phyloP scores from a whole-genome alignment of 2,797 vertebrate genomes.

The Phoebastria nigripes region DNA sequence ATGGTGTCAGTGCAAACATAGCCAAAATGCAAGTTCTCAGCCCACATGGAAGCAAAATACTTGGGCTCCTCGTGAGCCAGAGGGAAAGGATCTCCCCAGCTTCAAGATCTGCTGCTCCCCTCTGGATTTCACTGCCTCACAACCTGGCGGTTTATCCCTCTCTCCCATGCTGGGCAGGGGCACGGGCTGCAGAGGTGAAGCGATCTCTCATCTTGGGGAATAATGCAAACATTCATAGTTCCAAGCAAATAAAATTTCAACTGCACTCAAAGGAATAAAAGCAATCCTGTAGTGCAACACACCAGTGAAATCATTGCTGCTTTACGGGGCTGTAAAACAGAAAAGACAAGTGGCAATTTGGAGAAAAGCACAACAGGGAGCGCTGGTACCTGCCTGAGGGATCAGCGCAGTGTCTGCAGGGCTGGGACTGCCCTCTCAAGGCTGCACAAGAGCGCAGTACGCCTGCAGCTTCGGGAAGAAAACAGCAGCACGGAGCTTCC shows the following conservation, averaged over 20 bases:
- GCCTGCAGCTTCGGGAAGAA: too few relatives aligned
- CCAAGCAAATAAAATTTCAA: not conserved
- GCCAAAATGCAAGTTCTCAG: not conserved
- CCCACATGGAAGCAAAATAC: not conserved
- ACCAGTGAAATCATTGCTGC: not conserved
- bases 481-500: not conserved
- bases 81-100: not conserved
- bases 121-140: not conserved
- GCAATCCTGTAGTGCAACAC: not conserved
- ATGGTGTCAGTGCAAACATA: not conserved
- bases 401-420: not conserved
- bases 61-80: not conserved
- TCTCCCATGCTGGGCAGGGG: not conserved
- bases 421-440: conserved; percentile 20
- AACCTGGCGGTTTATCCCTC: not conserved
- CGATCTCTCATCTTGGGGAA: not conserved
- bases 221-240: not conserved
- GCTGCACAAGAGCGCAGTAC: not conserved
- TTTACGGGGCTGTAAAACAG: not conserved
- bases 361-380: not conserved
- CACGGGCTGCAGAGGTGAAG: not conserved
- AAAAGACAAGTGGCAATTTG: not conserved
- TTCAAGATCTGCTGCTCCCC: not conserved
- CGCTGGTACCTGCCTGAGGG: not conserved
- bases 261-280: not conserved